Evolutionary conservation across 2,888 invertebrate species (phyloP).

Genomic region (Malthinus flaveolus): DNA sequence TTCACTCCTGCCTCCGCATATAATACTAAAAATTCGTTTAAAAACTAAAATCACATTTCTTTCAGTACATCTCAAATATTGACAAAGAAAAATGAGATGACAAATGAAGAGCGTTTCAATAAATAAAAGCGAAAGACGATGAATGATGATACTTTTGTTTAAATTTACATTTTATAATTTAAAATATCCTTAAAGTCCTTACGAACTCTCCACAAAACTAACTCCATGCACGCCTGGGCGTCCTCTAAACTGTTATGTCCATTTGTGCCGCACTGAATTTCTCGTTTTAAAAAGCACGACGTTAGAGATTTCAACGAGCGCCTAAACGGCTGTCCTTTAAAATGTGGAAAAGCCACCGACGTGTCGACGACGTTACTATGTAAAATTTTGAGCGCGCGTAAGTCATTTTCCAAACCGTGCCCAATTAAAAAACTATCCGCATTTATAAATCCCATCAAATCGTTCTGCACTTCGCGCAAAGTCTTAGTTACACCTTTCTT

Average conservation of each 20-base stretch:
- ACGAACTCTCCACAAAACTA: conserved; percentile 79
- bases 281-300: conserved; percentile 70
- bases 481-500: conserved; percentile 62
- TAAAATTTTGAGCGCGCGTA: conserved; percentile 81
- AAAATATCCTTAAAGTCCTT: conserved; percentile 39
- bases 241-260: conserved; percentile 96
- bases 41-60: conserved; percentile 29
- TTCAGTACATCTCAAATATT: conserved; percentile 27
- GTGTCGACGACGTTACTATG: conserved; percentile 90
- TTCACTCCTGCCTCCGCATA: not conserved
- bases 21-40: conserved; percentile 20
- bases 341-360: conserved; percentile 84
- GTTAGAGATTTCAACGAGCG: conserved; percentile 81
- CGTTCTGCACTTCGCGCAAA: conserved; percentile 80
- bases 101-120: conserved; percentile 19
- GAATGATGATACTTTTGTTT: not conserved
- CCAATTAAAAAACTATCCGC: conserved; percentile 90
- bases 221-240: conserved; percentile 84
- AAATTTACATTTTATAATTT: conserved; percentile 6
- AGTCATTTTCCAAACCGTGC: conserved; percentile 93
- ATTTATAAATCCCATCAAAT: conserved; percentile 77
- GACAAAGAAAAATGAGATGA: conserved; percentile 26
- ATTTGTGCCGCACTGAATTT: conserved; percentile 75
- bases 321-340: conserved; percentile 79
- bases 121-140: conserved; percentile 26